Conservation (phyloP, 2,113 vertebrate genomes). For the Chaetodon auriga region DNA sequence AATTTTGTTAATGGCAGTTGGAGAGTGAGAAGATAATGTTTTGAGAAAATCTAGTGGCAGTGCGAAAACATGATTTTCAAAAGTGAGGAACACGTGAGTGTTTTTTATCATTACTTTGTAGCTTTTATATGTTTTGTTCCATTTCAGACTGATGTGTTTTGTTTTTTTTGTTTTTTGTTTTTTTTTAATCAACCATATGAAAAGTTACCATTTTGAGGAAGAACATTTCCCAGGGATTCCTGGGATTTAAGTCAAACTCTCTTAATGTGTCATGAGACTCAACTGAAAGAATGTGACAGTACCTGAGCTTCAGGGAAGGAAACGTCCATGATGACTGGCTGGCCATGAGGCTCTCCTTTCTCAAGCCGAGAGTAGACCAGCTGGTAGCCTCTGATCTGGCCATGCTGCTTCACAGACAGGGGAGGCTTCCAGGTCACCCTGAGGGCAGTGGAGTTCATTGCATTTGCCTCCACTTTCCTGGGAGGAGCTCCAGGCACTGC, state of each 20-base stretch:
- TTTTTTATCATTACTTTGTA: too few relatives aligned
- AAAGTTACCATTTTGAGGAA: neutral
- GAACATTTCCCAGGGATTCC: neutral
- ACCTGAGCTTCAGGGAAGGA: conserved; percentile 94
- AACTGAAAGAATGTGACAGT: conserved; percentile 27
- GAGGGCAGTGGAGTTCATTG: conserved; percentile 93
- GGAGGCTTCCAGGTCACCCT: conserved; percentile 94
- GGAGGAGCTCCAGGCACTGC: conserved; percentile 96
- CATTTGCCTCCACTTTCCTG: conserved; percentile 92
- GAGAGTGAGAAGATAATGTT: too few relatives aligned
- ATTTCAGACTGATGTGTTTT: neutral
- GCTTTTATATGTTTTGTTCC: neutral
- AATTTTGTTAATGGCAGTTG: too few relatives aligned
- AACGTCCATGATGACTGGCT: conserved; percentile 90
- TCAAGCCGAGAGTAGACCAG: conserved; percentile 92
- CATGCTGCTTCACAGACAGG: conserved; percentile 91
- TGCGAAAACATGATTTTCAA: too few relatives aligned
- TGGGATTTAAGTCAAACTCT: neutral
- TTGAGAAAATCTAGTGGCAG: too few relatives aligned
- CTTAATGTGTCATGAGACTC: neutral
- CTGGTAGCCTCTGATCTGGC: conserved; percentile 96
- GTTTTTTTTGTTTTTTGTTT: too few relatives aligned
- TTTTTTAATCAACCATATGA: neutral
- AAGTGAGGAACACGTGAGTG: too few relatives aligned
- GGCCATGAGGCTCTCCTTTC: conserved; percentile 90